phyloP scores from a whole-genome alignment of 1,140 invertebrate species.

The Pogonomyrmex barbatus region DNA sequence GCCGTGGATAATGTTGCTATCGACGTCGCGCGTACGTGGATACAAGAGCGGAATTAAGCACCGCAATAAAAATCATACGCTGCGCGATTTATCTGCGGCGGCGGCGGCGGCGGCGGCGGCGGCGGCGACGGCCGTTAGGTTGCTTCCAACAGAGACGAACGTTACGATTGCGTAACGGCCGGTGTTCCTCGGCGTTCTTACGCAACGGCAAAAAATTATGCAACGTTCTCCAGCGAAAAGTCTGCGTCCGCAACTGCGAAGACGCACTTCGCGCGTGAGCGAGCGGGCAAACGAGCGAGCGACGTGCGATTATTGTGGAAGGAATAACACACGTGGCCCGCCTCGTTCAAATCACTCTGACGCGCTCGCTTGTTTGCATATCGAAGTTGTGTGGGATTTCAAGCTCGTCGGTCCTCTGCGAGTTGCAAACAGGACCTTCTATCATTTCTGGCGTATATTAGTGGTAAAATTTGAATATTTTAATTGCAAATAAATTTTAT shows the following conservation, averaged over 20 bases:
- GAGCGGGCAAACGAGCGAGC: not conserved
- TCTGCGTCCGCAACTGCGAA: slow-evolving; percentile 47
- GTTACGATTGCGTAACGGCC: slow-evolving; percentile 54
- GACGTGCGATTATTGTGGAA: slow-evolving; percentile 17
- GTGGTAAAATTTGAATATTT: slow-evolving; percentile 1
- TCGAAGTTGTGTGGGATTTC: not conserved
- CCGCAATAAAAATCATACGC: slow-evolving; percentile 36
- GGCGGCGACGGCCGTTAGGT: not conserved
- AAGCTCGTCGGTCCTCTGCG: too few species aligned
- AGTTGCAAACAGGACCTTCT: not conserved
- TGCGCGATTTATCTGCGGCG: slow-evolving; percentile 13
- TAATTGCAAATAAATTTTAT: slow-evolving; percentile 3
- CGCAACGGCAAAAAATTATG: slow-evolving; percentile 67
- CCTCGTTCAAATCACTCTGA: slow-evolving; percentile 5
- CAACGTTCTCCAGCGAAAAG: slow-evolving; percentile 69
- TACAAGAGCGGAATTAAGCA: slow-evolving; percentile 35
- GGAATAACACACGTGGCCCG: not conserved
- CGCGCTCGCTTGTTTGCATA: slow-evolving; percentile 16
- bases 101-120: not conserved
- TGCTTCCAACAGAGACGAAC: slow-evolving; percentile 35
- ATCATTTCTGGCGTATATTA: not conserved
- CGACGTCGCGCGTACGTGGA: slow-evolving; percentile 16
- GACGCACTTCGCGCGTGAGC: slow-evolving; percentile 46
- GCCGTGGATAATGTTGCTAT: slow-evolving; percentile 30
- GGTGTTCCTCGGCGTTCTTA: slow-evolving; percentile 40